Evolutionary conservation across 2,113 vertebrate genomes (phyloP), one percentile per base, ranked within the genome.

Genomic region (Oenanthe melanoleuca): DNA sequence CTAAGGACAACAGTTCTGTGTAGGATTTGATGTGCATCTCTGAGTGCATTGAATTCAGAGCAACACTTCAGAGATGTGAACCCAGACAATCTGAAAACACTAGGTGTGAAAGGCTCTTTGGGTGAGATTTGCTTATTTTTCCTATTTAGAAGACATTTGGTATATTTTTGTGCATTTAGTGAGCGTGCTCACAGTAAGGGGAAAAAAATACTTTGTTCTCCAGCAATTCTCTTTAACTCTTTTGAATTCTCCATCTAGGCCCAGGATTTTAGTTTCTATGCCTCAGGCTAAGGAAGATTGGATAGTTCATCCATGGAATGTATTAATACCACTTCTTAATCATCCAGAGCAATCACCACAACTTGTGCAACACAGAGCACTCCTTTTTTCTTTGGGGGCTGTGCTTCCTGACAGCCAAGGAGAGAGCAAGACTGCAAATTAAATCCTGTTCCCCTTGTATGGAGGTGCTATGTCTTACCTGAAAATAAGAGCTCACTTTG

Each of bases 231-330:
- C 52, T 82, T 87, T n/a, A 52, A 3, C 9, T 50, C 21, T 34
- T 60, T 69, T 74, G 52, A 89, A 73, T 85, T 63, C 81, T 71
- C 44, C 31, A 80, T 29, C 40, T 52, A 80, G 85, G 56, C 40
- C 52, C 49, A 88, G 64, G 49, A 86, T 94, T 95, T 96, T 86
- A 90, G 95, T 95, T 96, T 94, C 96, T 96, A 16, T 71, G 75
- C 94, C 93, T 93, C 42, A 61, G 90, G 94, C 90, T 94, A 96
- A 92, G 95, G 93, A 97, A 96, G 92, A 96, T 88, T 93, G 93
- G 93, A 86, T 80, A 93, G 42, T 83, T 96, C 82, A 80, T 86
- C 89, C 75, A 64, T 80, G 88, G 90, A 96, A 95, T 86, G 69
- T 75, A 80, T 93, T 95, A 95, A 96, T 88, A 86, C 64, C 8